These are phyloP conservation scores for Nylanderia fulva DNA, from an alignment of 1,140 invertebrate species.

Conservation along the genomic window DNA sequence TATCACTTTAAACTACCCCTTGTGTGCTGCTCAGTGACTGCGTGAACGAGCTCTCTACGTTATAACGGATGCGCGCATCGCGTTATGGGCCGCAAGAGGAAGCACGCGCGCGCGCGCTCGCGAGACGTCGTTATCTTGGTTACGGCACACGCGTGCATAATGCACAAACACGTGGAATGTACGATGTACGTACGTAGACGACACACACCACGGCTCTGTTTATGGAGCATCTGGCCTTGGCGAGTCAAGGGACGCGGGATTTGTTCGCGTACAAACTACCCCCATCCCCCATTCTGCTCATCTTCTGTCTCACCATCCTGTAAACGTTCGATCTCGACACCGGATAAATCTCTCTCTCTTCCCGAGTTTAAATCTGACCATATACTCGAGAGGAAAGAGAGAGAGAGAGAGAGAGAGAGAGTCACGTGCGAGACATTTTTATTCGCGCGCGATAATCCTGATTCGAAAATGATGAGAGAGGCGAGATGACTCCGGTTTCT, in stretches of 20 bases:
- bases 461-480: background rate
- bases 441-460: background rate
- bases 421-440: background rate
- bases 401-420: too few relatives aligned
- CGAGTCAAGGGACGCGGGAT: conserved; percentile 63
- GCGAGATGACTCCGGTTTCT: background rate
- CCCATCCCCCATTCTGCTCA: background rate
- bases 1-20: conserved; percentile 54
- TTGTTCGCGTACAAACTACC: conserved; percentile 53
- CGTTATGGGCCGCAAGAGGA: conserved; percentile 50
- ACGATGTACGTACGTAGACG: conserved; percentile 15
- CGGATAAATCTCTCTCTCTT: conserved; percentile 13
- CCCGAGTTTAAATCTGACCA: background rate
- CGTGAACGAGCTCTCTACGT: conserved; percentile 56
- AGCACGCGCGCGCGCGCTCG: conserved; percentile 36
- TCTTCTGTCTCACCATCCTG: background rate
- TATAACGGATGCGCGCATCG: conserved; percentile 54
- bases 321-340: background rate
- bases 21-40: conserved; percentile 57
- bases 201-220: conserved; percentile 30
- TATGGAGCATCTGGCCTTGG: conserved; percentile 62
- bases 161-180: conserved; percentile 54
- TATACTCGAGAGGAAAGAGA: too few relatives aligned
- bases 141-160: conserved; percentile 57
- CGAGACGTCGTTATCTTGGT: conserved; percentile 58